phyloP scores from a whole-genome alignment of 2,888 invertebrate species.

The Aradus depressus region DNA sequence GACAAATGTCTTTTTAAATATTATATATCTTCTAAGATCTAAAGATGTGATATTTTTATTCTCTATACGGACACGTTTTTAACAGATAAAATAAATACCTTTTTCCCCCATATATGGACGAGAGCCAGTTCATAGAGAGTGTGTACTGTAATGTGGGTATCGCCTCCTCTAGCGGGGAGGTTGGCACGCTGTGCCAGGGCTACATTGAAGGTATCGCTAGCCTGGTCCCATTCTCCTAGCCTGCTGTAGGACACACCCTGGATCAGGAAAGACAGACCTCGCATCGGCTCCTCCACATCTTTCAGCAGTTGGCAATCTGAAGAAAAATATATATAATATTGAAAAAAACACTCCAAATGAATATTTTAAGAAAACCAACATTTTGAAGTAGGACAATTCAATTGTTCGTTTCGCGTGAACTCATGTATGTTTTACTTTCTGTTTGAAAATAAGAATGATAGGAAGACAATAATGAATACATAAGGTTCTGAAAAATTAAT shows the following conservation, averaged over 20 bases:
- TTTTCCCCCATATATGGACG: conserved; percentile 38
- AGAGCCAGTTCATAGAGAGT: conserved; percentile 52
- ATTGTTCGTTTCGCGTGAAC: too few relatives aligned
- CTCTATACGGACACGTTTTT: too few relatives aligned
- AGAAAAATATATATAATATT: background rate
- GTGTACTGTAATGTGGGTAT: conserved; percentile 51
- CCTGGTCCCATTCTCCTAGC: conserved; percentile 37
- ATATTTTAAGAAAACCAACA: too few relatives aligned
- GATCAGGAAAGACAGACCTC: conserved; percentile 43
- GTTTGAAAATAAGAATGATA: too few relatives aligned
- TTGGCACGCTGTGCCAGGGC: conserved; percentile 30
- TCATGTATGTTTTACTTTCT: too few relatives aligned
- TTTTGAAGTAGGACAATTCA: too few relatives aligned
- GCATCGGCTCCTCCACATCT: conserved; percentile 45
- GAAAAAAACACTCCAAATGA: too few relatives aligned
- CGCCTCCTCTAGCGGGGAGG: conserved; percentile 31
- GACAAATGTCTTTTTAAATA: too few relatives aligned
- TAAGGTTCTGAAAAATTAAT: background rate
- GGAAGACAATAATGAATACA: background rate
- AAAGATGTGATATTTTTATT: too few relatives aligned
- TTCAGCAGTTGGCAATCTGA: conserved; percentile 26
- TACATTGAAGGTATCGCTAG: conserved; percentile 25
- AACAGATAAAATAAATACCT: conserved; percentile 36
- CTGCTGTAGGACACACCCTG: conserved; percentile 42
- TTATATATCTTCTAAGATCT: too few relatives aligned